Evolutionary conservation across 2,888 invertebrate species (phyloP).

Genomic region (Luffia ferchaultella): DNA sequence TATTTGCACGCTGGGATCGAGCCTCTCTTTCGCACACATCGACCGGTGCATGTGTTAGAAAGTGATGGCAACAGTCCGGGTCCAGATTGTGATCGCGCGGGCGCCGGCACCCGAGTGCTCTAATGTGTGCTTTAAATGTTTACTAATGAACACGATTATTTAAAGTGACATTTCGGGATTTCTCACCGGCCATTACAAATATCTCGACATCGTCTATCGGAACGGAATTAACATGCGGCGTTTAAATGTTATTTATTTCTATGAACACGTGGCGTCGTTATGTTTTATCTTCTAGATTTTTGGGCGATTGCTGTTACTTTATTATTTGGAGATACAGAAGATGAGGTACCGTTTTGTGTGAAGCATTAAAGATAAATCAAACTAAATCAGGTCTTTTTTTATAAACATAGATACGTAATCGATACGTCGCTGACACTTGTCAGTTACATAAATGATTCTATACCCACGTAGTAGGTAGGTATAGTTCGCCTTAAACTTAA

Average conservation of each 20-base stretch:
- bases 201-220: constrained; percentile 17
- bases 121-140: constrained; percentile 63
- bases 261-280: neutral
- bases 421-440: too few species aligned
- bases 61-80: constrained; percentile 24
- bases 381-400: too few species aligned
- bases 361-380: too few species aligned
- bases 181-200: constrained; percentile 36
- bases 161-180: constrained; percentile 62
- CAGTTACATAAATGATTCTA: too few species aligned
- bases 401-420: too few species aligned
- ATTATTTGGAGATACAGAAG: too few species aligned
- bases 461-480: too few species aligned
- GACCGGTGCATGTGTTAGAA: constrained; percentile 17
- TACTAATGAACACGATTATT: constrained; percentile 65
- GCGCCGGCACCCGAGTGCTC: constrained; percentile 56
- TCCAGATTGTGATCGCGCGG: constrained; percentile 43
- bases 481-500: too few species aligned
- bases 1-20: constrained; percentile 24
- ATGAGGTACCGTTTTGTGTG: too few species aligned
- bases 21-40: constrained; percentile 22
- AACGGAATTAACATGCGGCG: constrained; percentile 25
- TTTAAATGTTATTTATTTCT: constrained; percentile 8
- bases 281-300: too few species aligned
- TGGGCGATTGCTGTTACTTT: too few species aligned